Evolutionary conservation across 1,140 invertebrate species (phyloP), one percentile per base, ranked within the genome.

Genomic region (Zeugodacus cucurbitae): DNA sequence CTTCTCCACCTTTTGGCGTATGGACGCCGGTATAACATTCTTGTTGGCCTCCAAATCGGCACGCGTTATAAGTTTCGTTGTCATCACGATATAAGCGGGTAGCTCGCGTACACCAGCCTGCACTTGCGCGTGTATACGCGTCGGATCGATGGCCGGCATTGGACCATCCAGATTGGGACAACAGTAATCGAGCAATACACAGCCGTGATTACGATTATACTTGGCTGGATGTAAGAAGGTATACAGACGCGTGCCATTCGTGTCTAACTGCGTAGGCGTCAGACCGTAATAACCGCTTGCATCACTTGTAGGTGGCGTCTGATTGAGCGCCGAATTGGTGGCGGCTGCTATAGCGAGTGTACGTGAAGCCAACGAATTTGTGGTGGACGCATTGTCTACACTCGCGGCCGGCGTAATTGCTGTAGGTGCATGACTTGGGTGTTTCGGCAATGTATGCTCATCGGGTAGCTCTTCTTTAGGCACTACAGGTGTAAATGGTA

Each of bases 91-190:
- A 37, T 34, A 89, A 22, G 87, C 88, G n/a, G 88, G 88, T 26
- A 89, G 41, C 57, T 89, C 88, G 2, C 87, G 78, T 20, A 89
- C 87, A 20, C 70, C 70, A 7, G 87, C 59, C 57, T 89, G 87
- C 10, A 88, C 85, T 74, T 88, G 74, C 4, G 88, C 59, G 44
- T 89, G 88, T 58, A 86, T 86, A 29, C 88, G 78, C 59, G 88
- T 89, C 3, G 88, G 88, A 74, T 89, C 88, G 34, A 89, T 89
- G 6, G 88, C 88, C 8, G 88, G 87, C 88, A 89, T 89, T 29
- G 88, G 88, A 34, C 88, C 88, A 32, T 89, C 88, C 7, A 89
- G 48, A 70, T 89, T 89, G 14, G 88, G 88, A 59, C 88, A 89
- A 22, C 88, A 89, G 67, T 88, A 89, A 41, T 89, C 88, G 22